Percentiles rank a stretch among this genome's conserved stretches.
These are phyloP conservation scores for Phrynocephalus forsythii DNA, from an alignment of 2,797 vertebrate genomes.

Conservation along the genomic window DNA sequence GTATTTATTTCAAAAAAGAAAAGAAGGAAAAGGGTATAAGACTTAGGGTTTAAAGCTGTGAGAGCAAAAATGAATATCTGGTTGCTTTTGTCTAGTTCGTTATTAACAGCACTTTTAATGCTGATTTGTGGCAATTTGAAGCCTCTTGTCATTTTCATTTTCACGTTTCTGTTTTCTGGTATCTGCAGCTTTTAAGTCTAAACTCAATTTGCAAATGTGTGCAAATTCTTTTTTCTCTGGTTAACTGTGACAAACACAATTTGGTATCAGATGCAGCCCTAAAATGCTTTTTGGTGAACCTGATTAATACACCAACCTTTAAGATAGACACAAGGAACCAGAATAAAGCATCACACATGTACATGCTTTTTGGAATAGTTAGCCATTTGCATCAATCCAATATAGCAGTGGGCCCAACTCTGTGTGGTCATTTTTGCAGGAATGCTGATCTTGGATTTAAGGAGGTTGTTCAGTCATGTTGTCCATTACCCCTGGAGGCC, in stretches of 20 bases:
- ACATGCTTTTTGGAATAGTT: conserved; percentile 1
- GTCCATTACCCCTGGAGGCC: conserved; percentile 54
- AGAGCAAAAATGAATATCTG: not conserved
- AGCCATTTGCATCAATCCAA: conserved; percentile 25
- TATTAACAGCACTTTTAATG: not conserved
- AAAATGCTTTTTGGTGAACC: conserved; percentile 46
- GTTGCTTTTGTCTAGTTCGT: not conserved
- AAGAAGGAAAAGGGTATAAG: not conserved
- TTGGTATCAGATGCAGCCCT: conserved; percentile 41
- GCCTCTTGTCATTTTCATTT: not conserved
- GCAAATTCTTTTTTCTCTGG: conserved; percentile 19
- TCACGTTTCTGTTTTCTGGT: not conserved
- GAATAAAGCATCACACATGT: fast-evolving
- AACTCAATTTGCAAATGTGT: conserved; percentile 21
- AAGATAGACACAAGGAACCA: fast-evolving
- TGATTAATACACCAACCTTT: conserved; percentile 7
- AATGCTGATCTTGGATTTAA: conserved; percentile 42
- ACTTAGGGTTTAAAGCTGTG: not conserved
- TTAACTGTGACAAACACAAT: conserved; percentile 48
- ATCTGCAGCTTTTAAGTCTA: conserved; percentile 45
- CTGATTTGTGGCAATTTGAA: conserved; percentile 11
- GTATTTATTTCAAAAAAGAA: not conserved
- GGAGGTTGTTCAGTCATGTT: conserved; percentile 57
- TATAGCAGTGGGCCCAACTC: conserved; percentile 29
- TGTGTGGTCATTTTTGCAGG: conserved; percentile 63